These are phyloP conservation scores for Propithecus coquereli DNA, from an alignment of 2,113 vertebrate species.

Conservation along the genomic window DNA sequence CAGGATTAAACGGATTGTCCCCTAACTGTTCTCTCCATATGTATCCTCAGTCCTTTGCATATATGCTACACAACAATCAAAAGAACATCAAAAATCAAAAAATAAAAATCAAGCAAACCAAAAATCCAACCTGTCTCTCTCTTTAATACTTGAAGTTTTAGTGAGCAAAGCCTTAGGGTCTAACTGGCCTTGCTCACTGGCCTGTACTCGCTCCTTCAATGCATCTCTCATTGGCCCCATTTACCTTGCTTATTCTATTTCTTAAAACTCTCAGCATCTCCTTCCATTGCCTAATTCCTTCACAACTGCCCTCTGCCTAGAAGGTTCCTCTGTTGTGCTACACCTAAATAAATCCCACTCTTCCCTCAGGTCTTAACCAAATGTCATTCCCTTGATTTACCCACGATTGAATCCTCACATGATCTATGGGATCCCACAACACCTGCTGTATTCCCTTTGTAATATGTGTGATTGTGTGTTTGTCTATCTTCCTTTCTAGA, in stretches of 20 bases:
- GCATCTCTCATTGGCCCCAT: background rate
- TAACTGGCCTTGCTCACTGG: rapidly evolving
- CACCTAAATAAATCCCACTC: too few relatives aligned
- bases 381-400: rapidly evolving
- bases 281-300: background rate
- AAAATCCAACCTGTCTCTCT: background rate
- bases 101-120: background rate
- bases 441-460: background rate
- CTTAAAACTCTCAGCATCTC: background rate
- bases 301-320: background rate
- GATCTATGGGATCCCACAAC: background rate
- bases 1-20: background rate
- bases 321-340: rapidly evolving
- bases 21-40: background rate
- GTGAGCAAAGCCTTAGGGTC: background rate
- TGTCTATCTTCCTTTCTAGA: background rate
- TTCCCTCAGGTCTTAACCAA: background rate
- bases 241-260: background rate
- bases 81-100: background rate
- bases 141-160: background rate
- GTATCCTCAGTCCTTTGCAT: background rate
- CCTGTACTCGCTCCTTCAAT: rapidly evolving
- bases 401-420: background rate
- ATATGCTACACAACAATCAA: background rate
- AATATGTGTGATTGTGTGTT: background rate